These are phyloP conservation scores for Calephelis virginiensis DNA, from an alignment of 1,140 invertebrate genomes.

Conservation along the genomic window DNA sequence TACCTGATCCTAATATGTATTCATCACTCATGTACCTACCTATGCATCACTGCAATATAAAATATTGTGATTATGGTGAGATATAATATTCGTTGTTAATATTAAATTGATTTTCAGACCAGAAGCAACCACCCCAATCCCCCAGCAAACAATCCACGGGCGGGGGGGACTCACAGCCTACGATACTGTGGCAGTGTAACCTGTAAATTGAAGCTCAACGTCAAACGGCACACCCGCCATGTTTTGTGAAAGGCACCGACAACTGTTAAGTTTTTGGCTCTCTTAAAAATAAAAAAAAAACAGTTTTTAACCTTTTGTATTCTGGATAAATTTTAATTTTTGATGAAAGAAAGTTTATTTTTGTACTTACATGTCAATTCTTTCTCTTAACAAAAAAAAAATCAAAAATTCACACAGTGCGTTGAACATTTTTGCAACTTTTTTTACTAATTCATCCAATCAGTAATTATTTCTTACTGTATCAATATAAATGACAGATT, in stretches of 20 bases:
- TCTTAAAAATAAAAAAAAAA: too few species aligned
- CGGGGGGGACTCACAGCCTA: slow-evolving; percentile 95
- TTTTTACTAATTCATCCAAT: too few species aligned
- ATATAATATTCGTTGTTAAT: not conserved
- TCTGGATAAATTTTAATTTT: too few species aligned
- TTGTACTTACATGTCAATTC: too few species aligned
- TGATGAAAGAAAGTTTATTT: too few species aligned
- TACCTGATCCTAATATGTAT: not conserved
- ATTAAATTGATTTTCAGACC: slow-evolving; percentile 82
- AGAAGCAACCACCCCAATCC: slow-evolving; percentile 87
- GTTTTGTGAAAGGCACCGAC: not conserved
- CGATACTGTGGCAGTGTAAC: slow-evolving; percentile 98
- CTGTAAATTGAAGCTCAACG: slow-evolving; percentile 81
- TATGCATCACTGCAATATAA: not conserved
- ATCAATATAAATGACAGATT: too few species aligned
- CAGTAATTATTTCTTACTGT: too few species aligned
- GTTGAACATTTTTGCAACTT: too few species aligned
- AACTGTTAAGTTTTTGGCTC: too few species aligned
- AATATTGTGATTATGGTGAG: not conserved
- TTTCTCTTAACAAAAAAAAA: too few species aligned
- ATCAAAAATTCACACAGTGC: too few species aligned
- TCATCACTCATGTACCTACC: slow-evolving; percentile 6
- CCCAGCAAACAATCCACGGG: slow-evolving; percentile 83
- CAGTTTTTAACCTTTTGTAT: too few species aligned
- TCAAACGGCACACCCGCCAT: slow-evolving; percentile 9